Conservation (phyloP, 2,113 vertebrate genomes). For the Xenopus borealis region DNA sequence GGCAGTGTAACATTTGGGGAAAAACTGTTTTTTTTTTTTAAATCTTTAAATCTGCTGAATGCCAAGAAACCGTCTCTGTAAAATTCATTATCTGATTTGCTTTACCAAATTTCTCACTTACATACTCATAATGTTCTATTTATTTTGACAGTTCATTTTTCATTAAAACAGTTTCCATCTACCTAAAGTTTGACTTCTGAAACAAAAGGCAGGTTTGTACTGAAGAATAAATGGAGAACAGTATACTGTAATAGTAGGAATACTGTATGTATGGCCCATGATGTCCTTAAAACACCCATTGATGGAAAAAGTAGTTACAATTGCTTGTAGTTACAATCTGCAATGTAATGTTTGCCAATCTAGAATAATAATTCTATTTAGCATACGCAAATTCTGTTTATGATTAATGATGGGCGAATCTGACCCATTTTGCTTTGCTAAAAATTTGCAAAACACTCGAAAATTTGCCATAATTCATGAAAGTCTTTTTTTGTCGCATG, state of each 20-base stretch:
- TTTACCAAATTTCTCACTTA: constrained; percentile 30
- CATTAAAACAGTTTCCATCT: constrained; percentile 24
- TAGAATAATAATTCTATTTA: too few species aligned
- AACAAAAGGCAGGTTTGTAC: not conserved
- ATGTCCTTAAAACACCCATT: constrained; percentile 15
- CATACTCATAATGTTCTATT: constrained; percentile 22
- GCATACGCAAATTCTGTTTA: too few species aligned
- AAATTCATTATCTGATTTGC: constrained; percentile 43
- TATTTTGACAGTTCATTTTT: constrained; percentile 36
- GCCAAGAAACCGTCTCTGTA: constrained; percentile 36
- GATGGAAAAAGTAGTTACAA: not conserved
- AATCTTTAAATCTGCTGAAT: constrained; percentile 20
- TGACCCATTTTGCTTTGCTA: too few species aligned
- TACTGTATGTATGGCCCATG: not conserved
- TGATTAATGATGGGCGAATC: too few species aligned
- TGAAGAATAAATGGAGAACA: not conserved
- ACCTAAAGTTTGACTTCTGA: not conserved
- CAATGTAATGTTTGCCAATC: not conserved
- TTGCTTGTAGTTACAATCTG: not conserved
- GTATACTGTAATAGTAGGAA: not conserved
- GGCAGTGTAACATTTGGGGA: not conserved
- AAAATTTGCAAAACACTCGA: too few species aligned
- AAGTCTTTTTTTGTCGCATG: too few species aligned
- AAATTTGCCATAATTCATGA: too few species aligned
- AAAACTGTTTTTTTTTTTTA: constrained; percentile 9